Base-by-base conservation (phyloP, 2,113 vertebrate genomes). In the Saccopteryx leptura region DNA sequence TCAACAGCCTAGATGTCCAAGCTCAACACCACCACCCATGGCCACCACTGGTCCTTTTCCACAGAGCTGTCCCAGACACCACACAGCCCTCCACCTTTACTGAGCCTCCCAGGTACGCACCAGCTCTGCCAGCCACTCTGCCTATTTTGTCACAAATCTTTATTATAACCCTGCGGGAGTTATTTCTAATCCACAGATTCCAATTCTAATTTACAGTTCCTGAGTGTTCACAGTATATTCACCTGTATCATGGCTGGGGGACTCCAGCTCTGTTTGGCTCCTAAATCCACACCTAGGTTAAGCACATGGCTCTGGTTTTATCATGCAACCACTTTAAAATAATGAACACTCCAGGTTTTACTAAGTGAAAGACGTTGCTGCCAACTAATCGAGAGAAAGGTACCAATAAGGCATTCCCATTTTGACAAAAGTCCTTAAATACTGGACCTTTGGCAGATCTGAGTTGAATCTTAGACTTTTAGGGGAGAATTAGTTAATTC, bases 401-500 rank as follows among this genome's bases (percentile, higher is more conserved):
- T 71, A 91, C 9, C 68, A 72, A 61, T 23, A 65, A 60, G 68
- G 87, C 48, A 52, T 82, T 96, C 54, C 48, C 88, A 82, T 95
- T 88, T 90, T 84, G 81, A 93, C 48, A 92, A 71, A 80, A 96
- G 74, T 28, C 15, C 71, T 93, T 87, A 56, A 61, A 50, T 87
- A 84, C 5, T n/a, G 17, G 63, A 92, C 21, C 24, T 46, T 21
- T 88, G 24, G 12, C 31, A 58, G 83, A 50, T 12, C 68, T 13
- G 85, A 80, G 19, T 72, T 95, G 71, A 65, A 95, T 79, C 72
- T 96, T 23, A 84, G 50, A 76, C 56, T 94, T 97, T 78, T 52
- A 89, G 75, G 18, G 76, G 68, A 88, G 72, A 95, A 96, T 95
- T 52, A 95, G 65, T 85, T 92, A 86, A 91, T 72, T 33, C 78